Base-by-base conservation (phyloP, 2,888 invertebrate genomes). In the Ypsolopha sequella region DNA sequence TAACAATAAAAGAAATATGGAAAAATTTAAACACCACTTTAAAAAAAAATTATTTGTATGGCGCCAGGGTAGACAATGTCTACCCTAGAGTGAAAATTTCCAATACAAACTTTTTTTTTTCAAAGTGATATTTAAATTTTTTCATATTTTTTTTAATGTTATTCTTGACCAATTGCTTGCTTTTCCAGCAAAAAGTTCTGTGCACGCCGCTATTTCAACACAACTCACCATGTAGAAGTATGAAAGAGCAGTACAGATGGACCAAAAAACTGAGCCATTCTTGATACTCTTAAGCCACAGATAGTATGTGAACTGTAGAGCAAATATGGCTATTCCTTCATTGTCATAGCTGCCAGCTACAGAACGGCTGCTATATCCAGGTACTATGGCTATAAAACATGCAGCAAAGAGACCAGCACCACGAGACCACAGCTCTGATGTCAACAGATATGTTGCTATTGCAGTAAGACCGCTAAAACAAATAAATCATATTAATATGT, bases 311-410 rank as follows among this genome's bases (percentile, higher is more conserved):
- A 99, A 96, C 87, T 99, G 99, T 51, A 99, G 89, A 1, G 99
- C 99, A 88, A 99, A 99, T 65, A 99, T 99, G 51, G 99, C 99
- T 71, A 99, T 99, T 58, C 99, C 99, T 85, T 99, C 99, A 85
- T 99, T 99, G 73, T 99, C 99, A 75, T 99, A 99, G 66, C 98
- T 99, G 34, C 99, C 99, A 36, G 99, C 99, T 10, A 99, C 99
- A 0, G 99, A 99, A 54, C 99, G 91, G 69, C 98, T 98, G 61
- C 99, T 99, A 81, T 99, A 99, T 52, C 99, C 99, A 46, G 99
- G 99, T 38, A 99, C 95, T 64, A 99, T 98, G 45, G 98, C 98
- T 63, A 99, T 99, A 75, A 99, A 99, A 77, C 98, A 98, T 4
- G 99, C 99, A 9, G 99, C 99, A 87, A 99, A 98, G 14, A 99